These are phyloP conservation scores for Sphinx pinastri DNA, from an alignment of 2,888 invertebrate genomes.

Conservation along the genomic window DNA sequence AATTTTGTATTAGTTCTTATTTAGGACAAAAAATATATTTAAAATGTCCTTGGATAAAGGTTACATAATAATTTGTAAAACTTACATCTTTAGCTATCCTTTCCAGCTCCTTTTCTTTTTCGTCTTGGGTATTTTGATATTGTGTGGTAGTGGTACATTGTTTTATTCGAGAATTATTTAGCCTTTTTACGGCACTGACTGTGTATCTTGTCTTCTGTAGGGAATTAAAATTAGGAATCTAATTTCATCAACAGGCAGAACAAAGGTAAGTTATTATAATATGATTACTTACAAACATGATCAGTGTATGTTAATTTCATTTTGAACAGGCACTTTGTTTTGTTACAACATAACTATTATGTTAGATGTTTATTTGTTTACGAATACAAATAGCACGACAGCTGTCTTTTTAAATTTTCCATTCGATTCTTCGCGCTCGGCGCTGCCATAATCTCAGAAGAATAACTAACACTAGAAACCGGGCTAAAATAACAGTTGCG, in stretches of 20 bases:
- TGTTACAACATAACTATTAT: too few relatives aligned
- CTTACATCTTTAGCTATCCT: constrained; percentile 68
- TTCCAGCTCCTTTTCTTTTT: constrained; percentile 71
- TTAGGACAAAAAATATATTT: too few relatives aligned
- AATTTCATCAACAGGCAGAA: neutral
- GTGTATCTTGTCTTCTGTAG: neutral
- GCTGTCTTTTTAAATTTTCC: too few relatives aligned
- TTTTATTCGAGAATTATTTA: constrained; percentile 32
- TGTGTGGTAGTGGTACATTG: constrained; percentile 43
- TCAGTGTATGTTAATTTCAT: neutral
- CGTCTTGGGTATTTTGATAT: constrained; percentile 53
- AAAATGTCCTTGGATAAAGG: neutral
- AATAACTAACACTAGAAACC: too few relatives aligned
- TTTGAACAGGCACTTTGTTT: too few relatives aligned
- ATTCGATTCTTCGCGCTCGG: too few relatives aligned
- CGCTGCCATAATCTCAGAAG: too few relatives aligned
- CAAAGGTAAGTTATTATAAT: neutral
- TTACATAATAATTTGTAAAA: constrained; percentile 13
- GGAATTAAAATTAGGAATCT: neutral
- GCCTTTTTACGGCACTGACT: neutral
- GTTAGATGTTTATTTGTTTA: too few relatives aligned
- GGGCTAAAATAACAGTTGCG: too few relatives aligned
- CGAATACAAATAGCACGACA: too few relatives aligned
- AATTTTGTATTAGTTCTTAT: too few relatives aligned
- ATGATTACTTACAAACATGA: neutral